These are phyloP conservation scores for Aplochiton taeniatus DNA, from an alignment of 2,797 vertebrate species.

Conservation along the genomic window DNA sequence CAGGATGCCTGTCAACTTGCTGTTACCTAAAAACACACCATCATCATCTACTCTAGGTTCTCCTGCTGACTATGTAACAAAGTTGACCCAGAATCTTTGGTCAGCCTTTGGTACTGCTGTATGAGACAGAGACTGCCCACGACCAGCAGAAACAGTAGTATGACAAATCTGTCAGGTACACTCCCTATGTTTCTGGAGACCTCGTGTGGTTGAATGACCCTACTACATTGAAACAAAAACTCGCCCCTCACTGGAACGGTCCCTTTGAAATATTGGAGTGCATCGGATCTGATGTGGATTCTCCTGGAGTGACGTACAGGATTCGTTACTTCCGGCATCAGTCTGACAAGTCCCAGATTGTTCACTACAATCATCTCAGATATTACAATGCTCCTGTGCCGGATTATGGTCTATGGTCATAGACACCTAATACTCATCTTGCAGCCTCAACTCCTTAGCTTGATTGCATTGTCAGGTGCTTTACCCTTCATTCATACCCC, in stretches of 20 bases:
- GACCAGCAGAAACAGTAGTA: slow-evolving; percentile 21
- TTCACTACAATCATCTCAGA: slow-evolving; percentile 29
- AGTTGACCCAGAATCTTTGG: slow-evolving; percentile 22
- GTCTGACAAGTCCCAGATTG: slow-evolving; percentile 15
- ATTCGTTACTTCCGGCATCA: slow-evolving; percentile 23
- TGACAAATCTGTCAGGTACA: slow-evolving; percentile 19
- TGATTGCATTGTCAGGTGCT: slow-evolving; percentile 30
- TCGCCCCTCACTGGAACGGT: slow-evolving; percentile 34
- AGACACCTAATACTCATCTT: not conserved
- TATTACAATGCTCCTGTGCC: slow-evolving; percentile 17
- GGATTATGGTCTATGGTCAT: not conserved
- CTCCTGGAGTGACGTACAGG: slow-evolving; percentile 23
- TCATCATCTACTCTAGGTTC: slow-evolving; percentile 12
- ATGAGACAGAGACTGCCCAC: slow-evolving; percentile 22
- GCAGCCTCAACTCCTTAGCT: not conserved
- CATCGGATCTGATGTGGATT: slow-evolving; percentile 26
- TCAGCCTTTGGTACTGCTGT: slow-evolving; percentile 16
- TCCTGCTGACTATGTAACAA: slow-evolving; percentile 16
- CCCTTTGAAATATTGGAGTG: slow-evolving; percentile 33
- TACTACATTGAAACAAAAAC: slow-evolving; percentile 24
- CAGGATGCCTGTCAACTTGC: slow-evolving; percentile 12
- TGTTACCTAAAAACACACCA: slow-evolving; percentile 11
- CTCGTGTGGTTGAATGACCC: slow-evolving; percentile 38
- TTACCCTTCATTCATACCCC: too few species aligned
- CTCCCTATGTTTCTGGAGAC: slow-evolving; percentile 18